Conservation (phyloP, 1,140 invertebrate species). For the Pygmarrhopalites habei region DNA sequence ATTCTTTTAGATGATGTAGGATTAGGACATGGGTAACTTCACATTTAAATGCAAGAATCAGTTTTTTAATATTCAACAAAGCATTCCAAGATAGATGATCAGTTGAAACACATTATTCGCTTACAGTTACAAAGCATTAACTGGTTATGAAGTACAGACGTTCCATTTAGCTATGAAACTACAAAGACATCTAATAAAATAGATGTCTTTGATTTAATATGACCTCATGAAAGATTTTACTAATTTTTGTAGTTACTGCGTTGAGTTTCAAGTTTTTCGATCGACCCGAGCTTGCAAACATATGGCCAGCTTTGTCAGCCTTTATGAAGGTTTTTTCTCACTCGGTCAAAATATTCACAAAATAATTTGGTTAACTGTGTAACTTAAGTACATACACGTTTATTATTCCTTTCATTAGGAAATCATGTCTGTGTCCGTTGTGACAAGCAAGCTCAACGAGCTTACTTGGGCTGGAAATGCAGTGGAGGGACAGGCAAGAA, state of each 20-base stretch:
- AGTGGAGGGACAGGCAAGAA: slow-evolving; percentile 64
- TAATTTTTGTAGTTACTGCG: slow-evolving; percentile 80
- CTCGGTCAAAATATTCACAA: neutral
- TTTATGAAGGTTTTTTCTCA: slow-evolving; percentile 58
- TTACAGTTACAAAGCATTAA: no score
- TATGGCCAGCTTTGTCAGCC: slow-evolving; percentile 57
- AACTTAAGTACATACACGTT: neutral
- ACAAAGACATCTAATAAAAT: no score
- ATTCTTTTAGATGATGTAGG: no score
- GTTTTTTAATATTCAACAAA: no score
- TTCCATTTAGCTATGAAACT: no score
- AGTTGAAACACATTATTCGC: no score
- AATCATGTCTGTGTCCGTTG: slow-evolving; percentile 65
- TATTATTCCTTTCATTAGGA: slow-evolving; percentile 46
- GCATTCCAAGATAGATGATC: no score
- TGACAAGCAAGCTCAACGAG: slow-evolving; percentile 62
- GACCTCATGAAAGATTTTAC: no score
- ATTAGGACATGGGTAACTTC: no score
- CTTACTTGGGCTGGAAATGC: slow-evolving; percentile 64
- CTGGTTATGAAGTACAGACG: no score
- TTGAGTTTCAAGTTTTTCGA: slow-evolving; percentile 71
- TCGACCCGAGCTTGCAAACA: slow-evolving; percentile 69
- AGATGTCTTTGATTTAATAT: no score
- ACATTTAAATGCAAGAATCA: no score
- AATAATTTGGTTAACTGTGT: neutral